These are phyloP conservation scores for Syrphus vitripennis DNA, from an alignment of 2,888 invertebrate genomes.

Conservation along the genomic window DNA sequence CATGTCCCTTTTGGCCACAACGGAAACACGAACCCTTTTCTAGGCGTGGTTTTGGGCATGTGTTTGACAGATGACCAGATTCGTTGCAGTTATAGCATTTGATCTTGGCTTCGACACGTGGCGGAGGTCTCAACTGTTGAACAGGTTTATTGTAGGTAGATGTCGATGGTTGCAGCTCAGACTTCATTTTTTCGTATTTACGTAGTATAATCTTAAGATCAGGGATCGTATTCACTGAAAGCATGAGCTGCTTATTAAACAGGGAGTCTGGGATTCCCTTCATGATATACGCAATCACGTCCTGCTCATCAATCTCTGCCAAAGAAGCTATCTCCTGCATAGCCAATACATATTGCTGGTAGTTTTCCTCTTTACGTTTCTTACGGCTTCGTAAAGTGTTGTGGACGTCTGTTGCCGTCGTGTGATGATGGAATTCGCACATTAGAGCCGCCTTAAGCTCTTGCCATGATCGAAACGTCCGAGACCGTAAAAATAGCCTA, in stretches of 20 bases:
- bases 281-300: neutral
- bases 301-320: neutral
- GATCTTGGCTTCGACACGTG: neutral
- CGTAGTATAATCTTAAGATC: constrained; percentile 5
- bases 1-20: constrained; percentile 29
- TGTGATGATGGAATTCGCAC: constrained; percentile 25
- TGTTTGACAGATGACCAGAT: neutral
- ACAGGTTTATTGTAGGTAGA: neutral
- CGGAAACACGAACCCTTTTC: constrained; percentile 25
- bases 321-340: constrained; percentile 15
- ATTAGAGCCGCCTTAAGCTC: constrained; percentile 25
- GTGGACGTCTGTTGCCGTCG: constrained; percentile 27
- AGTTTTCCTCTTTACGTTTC: constrained; percentile 27
- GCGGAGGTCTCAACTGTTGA: neutral
- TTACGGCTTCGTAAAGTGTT: constrained; percentile 25
- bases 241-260: constrained; percentile 25
- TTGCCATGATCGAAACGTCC: neutral
- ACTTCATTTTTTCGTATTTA: constrained; percentile 27
- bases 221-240: constrained; percentile 18
- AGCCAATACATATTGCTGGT: constrained; percentile 21
- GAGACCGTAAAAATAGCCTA: constrained; percentile 9
- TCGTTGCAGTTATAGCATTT: too few species aligned
- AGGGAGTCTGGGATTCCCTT: constrained; percentile 12
- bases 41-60: constrained; percentile 18
- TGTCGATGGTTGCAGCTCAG: constrained; percentile 7